Percentiles rank a stretch among this genome's conserved stretches.
These are phyloP conservation scores for Agrotis exclamationis DNA, from an alignment of 2,888 invertebrate species.

Conservation along the genomic window DNA sequence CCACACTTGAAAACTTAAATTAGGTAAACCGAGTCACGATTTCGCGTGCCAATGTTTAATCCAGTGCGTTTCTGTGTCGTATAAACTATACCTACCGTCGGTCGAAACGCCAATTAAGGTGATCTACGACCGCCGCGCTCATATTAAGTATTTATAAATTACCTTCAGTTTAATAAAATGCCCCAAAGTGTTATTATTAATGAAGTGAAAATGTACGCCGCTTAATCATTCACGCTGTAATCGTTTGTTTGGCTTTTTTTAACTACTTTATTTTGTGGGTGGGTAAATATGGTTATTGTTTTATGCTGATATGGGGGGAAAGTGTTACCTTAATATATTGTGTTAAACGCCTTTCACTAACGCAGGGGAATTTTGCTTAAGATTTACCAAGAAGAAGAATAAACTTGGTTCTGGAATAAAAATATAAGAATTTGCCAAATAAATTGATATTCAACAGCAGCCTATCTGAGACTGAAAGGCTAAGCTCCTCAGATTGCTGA, in stretches of 20 bases:
- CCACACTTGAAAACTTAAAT: slow-evolving; percentile 41
- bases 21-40: slow-evolving; percentile 56
- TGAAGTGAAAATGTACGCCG: slow-evolving; percentile 84
- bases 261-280: slow-evolving; percentile 61
- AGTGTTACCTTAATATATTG: slow-evolving; percentile 15
- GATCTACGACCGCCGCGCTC: slow-evolving; percentile 84
- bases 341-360: neutral
- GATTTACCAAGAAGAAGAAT: neutral
- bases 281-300: slow-evolving; percentile 59
- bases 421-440: too few relatives aligned
- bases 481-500: too few relatives aligned
- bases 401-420: too few relatives aligned
- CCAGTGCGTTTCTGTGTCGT: slow-evolving; percentile 75
- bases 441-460: too few relatives aligned
- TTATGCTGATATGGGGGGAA: slow-evolving; percentile 26
- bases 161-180: slow-evolving; percentile 85
- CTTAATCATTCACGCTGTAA: slow-evolving; percentile 81
- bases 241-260: slow-evolving; percentile 64
- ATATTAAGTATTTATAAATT: slow-evolving; percentile 87
- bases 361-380: neutral
- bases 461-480: too few relatives aligned
- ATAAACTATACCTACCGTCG: slow-evolving; percentile 79
- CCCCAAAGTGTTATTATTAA: slow-evolving; percentile 86
- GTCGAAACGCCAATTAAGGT: slow-evolving; percentile 86
- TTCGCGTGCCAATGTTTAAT: slow-evolving; percentile 81